Base-by-base conservation (phyloP, 2,888 invertebrate genomes). In the Eutolmus rufibarbis region DNA sequence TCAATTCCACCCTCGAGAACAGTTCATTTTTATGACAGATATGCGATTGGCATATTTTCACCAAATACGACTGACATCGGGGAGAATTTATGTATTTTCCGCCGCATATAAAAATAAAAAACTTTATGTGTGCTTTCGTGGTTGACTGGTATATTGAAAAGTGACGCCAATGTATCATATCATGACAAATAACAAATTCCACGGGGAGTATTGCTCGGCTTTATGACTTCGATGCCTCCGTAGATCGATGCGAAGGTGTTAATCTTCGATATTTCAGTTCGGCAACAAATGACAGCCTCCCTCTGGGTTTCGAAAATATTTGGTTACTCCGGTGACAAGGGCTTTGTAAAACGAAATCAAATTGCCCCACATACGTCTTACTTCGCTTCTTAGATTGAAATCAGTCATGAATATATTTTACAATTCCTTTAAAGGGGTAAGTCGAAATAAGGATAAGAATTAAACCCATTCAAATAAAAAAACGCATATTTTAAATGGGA, bases 41-140 rank as follows among this genome's bases (percentile, higher is more conserved):
- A 88, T 85, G 87, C 87, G 86, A 88, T 87, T 88, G 88, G 88
- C 88, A 88, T 88, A 88, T 88, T 88, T 88, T 87, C 84, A 84
- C 66, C 74, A 74, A 84, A 84, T 84, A 74, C 66, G 37, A 84
- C 84, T 84, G 84, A 84, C 84, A 81, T 46, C 51, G 51, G 40
- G 76, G 76, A 40, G 51, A 81, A 81, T 81, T 81, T 81, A 81
- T 81, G 31, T 81, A 19, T 81, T 28, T 66, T 66, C 28, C 19
- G 31, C 56, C 56, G 56, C 81, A 56, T 34, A 34, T 34, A 34
- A 76, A 76, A 40, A 76, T 37, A 76, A 76, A 81, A 81, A 81
- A 56, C 34, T 81, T 23, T n/a, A 56, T 51, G 8, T 56, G 51
- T 56, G 31, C 81, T 81, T 81, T 81, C 51, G 56, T 81, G 56